Conservation (phyloP, 2,888 invertebrate species). For the Nomada fucata region DNA sequence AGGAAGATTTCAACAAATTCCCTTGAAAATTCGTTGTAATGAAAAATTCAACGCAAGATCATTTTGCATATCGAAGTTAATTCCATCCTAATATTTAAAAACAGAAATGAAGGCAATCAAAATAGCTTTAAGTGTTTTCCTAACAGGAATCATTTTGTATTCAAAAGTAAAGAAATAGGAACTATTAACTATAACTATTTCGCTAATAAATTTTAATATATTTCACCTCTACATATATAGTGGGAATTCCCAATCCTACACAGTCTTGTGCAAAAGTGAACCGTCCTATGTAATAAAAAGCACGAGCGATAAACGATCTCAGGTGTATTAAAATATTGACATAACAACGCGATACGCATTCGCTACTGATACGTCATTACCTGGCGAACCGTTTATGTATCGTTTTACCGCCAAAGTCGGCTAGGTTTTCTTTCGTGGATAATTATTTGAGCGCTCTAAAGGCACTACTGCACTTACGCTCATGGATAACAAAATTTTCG, state of each 20-base stretch:
- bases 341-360: slow-evolving; percentile 20
- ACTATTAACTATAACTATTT: slow-evolving; percentile 1
- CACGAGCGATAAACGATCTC: neutral
- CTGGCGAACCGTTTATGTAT: slow-evolving; percentile 13
- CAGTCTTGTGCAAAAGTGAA: neutral
- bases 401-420: slow-evolving; percentile 25
- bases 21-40: too few relatives aligned
- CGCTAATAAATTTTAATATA: neutral
- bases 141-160: too few relatives aligned
- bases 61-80: too few relatives aligned
- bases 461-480: neutral
- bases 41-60: too few relatives aligned
- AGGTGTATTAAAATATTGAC: slow-evolving; percentile 30
- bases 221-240: too few relatives aligned
- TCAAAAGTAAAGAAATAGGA: neutral
- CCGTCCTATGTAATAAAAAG: neutral
- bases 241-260: neutral
- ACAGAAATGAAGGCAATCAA: too few relatives aligned
- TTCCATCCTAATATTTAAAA: too few relatives aligned
- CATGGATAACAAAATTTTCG: neutral
- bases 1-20: too few relatives aligned
- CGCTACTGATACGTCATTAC: slow-evolving; percentile 8
- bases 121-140: too few relatives aligned
- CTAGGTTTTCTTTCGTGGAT: slow-evolving; percentile 27
- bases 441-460: slow-evolving; percentile 8